Conservation (phyloP, 2,797 vertebrate genomes). For the Eleutherodactylus coqui region DNA sequence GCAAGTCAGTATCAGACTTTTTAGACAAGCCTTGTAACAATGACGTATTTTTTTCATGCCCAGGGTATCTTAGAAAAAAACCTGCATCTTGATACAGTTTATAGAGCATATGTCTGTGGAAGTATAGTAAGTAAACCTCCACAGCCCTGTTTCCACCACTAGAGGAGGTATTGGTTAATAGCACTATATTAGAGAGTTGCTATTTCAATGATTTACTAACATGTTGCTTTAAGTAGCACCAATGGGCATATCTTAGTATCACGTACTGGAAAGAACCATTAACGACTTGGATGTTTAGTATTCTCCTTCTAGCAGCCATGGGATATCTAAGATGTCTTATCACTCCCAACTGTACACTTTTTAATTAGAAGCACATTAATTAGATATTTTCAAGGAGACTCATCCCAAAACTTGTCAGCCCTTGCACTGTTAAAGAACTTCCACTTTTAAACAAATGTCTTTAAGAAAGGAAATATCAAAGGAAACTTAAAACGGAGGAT, state of each 20-base stretch:
- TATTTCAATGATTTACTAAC: too few relatives aligned
- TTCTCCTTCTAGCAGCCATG: neutral
- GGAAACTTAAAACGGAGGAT: slow-evolving; percentile 8
- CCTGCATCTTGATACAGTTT: too few relatives aligned
- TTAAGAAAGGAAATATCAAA: slow-evolving; percentile 44
- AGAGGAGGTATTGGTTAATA: too few relatives aligned
- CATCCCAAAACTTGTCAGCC: slow-evolving; percentile 12
- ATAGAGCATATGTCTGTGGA: too few relatives aligned
- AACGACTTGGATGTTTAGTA: neutral
- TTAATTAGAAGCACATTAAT: neutral
- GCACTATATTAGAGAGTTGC: too few relatives aligned
- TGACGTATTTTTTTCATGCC: too few relatives aligned
- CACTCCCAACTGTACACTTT: neutral
- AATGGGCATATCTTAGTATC: neutral
- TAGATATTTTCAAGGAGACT: slow-evolving; percentile 22
- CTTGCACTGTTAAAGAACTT: slow-evolving; percentile 17
- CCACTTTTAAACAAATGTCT: slow-evolving; percentile 43
- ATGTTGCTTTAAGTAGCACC: neutral
- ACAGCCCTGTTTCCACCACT: too few relatives aligned
- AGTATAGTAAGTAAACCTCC: too few relatives aligned
- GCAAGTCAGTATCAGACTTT: too few relatives aligned
- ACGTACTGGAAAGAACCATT: neutral
- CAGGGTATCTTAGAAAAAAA: too few relatives aligned
- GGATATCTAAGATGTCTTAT: neutral
- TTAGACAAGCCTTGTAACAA: too few relatives aligned